Conservation (phyloP, 2,113 vertebrate genomes). For the Vireo altiloquus region DNA sequence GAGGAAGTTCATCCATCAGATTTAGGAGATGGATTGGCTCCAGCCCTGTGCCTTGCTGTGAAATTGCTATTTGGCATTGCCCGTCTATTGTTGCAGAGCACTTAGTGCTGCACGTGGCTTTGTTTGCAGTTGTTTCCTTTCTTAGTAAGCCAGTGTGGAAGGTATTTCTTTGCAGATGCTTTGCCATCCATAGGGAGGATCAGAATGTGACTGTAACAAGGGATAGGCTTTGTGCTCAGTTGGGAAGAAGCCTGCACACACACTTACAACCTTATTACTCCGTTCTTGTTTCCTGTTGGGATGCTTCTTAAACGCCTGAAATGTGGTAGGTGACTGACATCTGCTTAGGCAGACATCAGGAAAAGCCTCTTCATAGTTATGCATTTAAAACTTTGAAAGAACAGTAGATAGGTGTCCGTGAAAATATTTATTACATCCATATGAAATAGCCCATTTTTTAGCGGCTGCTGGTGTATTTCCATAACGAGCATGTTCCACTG, state of each 20-base stretch:
- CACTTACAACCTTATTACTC: accelerated
- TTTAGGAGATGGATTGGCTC: background rate
- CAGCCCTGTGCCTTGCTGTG: background rate
- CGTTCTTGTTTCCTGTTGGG: background rate
- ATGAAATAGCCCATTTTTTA: constrained; percentile 16
- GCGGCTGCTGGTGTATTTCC: background rate
- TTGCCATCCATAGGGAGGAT: background rate
- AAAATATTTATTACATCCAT: constrained; percentile 23
- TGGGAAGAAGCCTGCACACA: accelerated
- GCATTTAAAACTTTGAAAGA: constrained; percentile 11
- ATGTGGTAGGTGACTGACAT: background rate
- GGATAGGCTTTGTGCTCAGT: background rate
- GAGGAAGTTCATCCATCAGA: background rate
- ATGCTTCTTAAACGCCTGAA: background rate
- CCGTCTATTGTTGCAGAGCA: background rate
- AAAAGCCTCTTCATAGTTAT: background rate
- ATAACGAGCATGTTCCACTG: constrained; percentile 14
- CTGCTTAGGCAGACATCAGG: background rate
- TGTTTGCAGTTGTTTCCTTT: background rate
- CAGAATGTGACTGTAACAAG: background rate
- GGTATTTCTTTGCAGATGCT: background rate
- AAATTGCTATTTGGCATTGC: background rate
- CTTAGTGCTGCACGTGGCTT: background rate
- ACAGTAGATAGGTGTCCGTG: background rate
- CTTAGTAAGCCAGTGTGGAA: background rate